Base-by-base conservation (phyloP, 1,140 invertebrate species). In the Lerema accius region DNA sequence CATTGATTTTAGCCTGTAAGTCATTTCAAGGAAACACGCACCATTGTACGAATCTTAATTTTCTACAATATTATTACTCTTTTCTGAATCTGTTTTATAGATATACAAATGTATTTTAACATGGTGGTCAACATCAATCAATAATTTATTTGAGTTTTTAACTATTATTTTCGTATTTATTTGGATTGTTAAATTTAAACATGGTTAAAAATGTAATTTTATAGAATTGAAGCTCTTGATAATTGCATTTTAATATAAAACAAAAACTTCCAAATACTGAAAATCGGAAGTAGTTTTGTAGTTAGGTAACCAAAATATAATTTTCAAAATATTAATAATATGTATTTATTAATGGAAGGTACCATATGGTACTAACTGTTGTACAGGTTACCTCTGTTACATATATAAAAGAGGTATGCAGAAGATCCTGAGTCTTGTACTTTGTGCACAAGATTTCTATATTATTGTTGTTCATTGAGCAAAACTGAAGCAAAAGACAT, bases 221-320 rank as follows among this genome's bases (percentile, higher is more conserved):
- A 43, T 28, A 26, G 16, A 45, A 28, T 58, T 26, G 26, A 58
- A 58, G 40, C n/a, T n/a, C n/a, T 58, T 58, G 43, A 40, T 11
- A 58, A 45, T 45, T 14, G 6, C 11, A 35, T 58, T 45, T 32
- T 13, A 28, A 7, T 37, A 45, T 14, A 16, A 43, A 43, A 16
- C 11, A 39, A 43, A 11, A 39, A 13, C 23, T 58, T 14, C 26
- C 53, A 45, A 45, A 11, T 58, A 32, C 53, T 17, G 19, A 40
- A 55, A 13, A 13, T 11, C 13, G 13, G 13, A 26, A 10, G n/a
- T 23, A 11, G 0, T 23, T 28, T 23, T 23, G 46, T 26, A 13
- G 17, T 13, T 26, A 49, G 23, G 13, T 3, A 11, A 28, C 15
- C n/a, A 15, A 19, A 1, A 48, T 17, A 17, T 48, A n/a, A 17